A percentile compares a stretch with the other conserved stretches of the same genome.
Conservation (phyloP, 2,888 invertebrate genomes). For the Polylopha cassiicola region DNA sequence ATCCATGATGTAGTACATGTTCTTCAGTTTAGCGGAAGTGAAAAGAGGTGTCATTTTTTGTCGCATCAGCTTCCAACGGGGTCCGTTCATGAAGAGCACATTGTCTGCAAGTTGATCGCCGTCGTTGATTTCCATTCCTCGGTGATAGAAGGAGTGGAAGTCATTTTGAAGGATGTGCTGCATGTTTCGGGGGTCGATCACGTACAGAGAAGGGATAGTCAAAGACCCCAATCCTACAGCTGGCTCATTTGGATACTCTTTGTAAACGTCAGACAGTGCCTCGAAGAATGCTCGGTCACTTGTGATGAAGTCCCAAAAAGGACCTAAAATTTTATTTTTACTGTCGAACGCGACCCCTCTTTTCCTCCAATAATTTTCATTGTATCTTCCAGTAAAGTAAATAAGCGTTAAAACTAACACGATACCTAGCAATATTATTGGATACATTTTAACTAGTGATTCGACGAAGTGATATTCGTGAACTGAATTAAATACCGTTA, state of each 20-base stretch:
- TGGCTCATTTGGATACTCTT: slow-evolving; percentile 39
- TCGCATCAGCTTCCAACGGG: slow-evolving; percentile 52
- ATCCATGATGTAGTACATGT: slow-evolving; percentile 56
- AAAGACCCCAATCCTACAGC: slow-evolving; percentile 26
- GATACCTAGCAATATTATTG: slow-evolving; percentile 1
- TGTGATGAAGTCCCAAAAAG: slow-evolving; percentile 39
- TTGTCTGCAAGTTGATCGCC: slow-evolving; percentile 44
- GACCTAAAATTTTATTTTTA: slow-evolving; percentile 38
- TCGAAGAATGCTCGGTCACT: slow-evolving; percentile 39
- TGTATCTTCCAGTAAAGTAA: slow-evolving; percentile 27
- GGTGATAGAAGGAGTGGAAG: slow-evolving; percentile 41
- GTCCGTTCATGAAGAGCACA: slow-evolving; percentile 40
- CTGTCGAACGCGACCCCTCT: slow-evolving; percentile 43
- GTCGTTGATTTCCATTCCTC: slow-evolving; percentile 38
- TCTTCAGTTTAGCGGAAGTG: slow-evolving; percentile 51
- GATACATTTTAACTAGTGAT: slow-evolving; percentile 16
- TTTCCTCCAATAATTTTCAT: slow-evolving; percentile 48
- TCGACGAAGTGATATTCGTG: too few relatives aligned
- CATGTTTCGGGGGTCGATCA: slow-evolving; percentile 40
- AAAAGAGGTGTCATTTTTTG: slow-evolving; percentile 56
- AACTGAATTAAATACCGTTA: too few relatives aligned
- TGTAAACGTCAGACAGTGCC: slow-evolving; percentile 38
- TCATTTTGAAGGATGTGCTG: slow-evolving; percentile 39
- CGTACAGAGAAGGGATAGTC: slow-evolving; percentile 34
- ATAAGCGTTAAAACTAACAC: not conserved